These are phyloP conservation scores for Heliconius ethilla DNA, from an alignment of 2,888 invertebrate species.

Conservation along the genomic window DNA sequence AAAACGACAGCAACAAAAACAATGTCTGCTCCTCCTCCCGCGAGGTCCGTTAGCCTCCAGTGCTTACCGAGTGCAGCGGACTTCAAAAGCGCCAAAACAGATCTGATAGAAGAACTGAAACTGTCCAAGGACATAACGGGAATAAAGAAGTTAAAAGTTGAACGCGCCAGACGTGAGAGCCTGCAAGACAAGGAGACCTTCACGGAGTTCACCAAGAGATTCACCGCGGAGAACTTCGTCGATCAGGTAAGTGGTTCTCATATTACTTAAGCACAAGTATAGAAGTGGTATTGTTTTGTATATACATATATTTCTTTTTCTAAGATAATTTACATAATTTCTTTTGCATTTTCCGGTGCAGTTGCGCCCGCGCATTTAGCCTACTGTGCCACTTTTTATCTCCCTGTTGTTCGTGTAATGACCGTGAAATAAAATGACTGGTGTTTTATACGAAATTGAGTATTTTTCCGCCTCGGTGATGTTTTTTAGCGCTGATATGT, in stretches of 20 bases:
- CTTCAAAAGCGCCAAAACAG: slow-evolving; percentile 89
- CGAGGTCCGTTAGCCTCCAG: slow-evolving; percentile 88
- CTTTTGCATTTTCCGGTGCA: slow-evolving; percentile 50
- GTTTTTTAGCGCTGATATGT: slow-evolving; percentile 38
- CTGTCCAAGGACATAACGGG: slow-evolving; percentile 96
- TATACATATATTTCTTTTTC: neutral
- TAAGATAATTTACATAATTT: slow-evolving; percentile 22
- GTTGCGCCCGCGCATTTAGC: slow-evolving; percentile 59
- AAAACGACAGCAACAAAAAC: slow-evolving; percentile 90
- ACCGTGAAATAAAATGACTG: slow-evolving; percentile 60
- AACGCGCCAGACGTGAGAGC: slow-evolving; percentile 92
- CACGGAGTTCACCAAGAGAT: slow-evolving; percentile 91
- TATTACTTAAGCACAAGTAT: slow-evolving; percentile 3
- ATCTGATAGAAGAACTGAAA: slow-evolving; percentile 95
- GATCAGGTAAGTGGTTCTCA: slow-evolving; percentile 87
- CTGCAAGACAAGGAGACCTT: slow-evolving; percentile 91
- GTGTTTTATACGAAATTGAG: slow-evolving; percentile 52
- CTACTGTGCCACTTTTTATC: slow-evolving; percentile 62
- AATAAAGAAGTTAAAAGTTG: slow-evolving; percentile 96
- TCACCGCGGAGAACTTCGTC: slow-evolving; percentile 92
- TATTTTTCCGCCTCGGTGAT: slow-evolving; percentile 44
- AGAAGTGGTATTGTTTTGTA: slow-evolving; percentile 39
- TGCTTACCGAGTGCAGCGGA: slow-evolving; percentile 85
- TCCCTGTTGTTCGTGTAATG: slow-evolving; percentile 49
- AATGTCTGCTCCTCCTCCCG: slow-evolving; percentile 87